These are phyloP conservation scores for Phoenicopterus ruber DNA, from an alignment of 2,113 vertebrate genomes.

Conservation along the genomic window DNA sequence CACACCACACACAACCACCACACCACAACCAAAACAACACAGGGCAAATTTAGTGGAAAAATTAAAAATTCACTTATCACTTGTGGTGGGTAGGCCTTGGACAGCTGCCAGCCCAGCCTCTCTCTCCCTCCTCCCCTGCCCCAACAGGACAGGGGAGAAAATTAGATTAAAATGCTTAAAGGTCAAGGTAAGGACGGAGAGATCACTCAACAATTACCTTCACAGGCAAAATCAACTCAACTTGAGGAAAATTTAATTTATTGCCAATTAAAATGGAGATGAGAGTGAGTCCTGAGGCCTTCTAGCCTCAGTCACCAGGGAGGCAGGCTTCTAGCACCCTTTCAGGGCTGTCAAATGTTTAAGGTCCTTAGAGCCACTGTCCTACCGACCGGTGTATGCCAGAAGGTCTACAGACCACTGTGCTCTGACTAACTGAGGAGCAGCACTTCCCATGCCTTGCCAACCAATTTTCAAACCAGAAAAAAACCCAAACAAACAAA, in stretches of 20 bases:
- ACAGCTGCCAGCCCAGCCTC: neutral
- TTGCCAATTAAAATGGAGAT: neutral
- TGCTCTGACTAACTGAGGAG: neutral
- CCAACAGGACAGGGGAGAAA: neutral
- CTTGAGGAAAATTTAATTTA: neutral
- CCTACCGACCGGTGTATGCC: neutral
- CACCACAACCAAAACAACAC: too few relatives aligned
- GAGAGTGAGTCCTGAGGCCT: neutral
- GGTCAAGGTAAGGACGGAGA: neutral
- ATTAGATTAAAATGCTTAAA: neutral
- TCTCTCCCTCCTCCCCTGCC: neutral
- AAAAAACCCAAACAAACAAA: neutral
- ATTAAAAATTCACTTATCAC: neutral
- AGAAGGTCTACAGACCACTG: neutral
- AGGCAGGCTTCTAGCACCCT: neutral
- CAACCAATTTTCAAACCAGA: neutral
- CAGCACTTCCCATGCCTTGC: neutral
- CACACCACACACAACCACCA: too few relatives aligned
- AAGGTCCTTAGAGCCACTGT: neutral
- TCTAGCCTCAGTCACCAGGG: neutral
- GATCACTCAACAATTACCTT: neutral
- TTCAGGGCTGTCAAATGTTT: neutral
- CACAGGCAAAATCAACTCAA: neutral
- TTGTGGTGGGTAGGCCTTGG: neutral
- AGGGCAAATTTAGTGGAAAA: neutral